These are phyloP conservation scores for Azemiops feae DNA, from an alignment of 2,113 vertebrate genomes.

Conservation along the genomic window DNA sequence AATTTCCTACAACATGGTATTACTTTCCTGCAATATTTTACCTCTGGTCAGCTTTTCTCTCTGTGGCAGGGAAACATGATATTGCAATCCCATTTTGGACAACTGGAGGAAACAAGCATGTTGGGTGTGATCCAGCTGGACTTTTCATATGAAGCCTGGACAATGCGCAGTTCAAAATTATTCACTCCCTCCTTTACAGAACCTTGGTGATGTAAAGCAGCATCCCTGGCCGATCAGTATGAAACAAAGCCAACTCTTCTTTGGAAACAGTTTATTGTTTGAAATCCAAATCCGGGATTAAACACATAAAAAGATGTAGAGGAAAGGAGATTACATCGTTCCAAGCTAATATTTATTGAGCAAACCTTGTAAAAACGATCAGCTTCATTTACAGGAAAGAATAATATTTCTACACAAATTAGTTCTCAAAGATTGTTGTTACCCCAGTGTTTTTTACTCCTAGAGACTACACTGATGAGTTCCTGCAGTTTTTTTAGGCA, in stretches of 20 bases:
- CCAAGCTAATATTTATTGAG: not conserved
- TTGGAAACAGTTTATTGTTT: not conserved
- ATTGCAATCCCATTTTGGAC: not conserved
- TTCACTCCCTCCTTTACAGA: not conserved
- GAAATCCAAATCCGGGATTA: not conserved
- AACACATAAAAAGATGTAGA: not conserved
- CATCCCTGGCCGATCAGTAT: not conserved
- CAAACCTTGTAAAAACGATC: not conserved
- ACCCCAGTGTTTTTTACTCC: not conserved
- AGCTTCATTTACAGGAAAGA: not conserved
- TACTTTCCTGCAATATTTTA: not conserved
- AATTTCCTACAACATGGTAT: not conserved
- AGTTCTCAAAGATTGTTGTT: not conserved
- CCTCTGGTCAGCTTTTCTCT: not conserved
- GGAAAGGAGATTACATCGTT: too few species aligned
- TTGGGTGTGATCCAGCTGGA: not conserved
- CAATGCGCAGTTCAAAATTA: not conserved
- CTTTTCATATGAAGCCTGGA: not conserved
- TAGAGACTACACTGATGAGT: not conserved
- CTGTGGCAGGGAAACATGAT: not conserved
- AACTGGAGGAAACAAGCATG: not conserved
- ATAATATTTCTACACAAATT: not conserved
- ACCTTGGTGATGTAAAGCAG: not conserved
- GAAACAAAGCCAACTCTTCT: not conserved
- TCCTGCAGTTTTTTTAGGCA: not conserved